Conservation (phyloP, 2,797 vertebrate genomes). For the Adelosebastes latens region DNA sequence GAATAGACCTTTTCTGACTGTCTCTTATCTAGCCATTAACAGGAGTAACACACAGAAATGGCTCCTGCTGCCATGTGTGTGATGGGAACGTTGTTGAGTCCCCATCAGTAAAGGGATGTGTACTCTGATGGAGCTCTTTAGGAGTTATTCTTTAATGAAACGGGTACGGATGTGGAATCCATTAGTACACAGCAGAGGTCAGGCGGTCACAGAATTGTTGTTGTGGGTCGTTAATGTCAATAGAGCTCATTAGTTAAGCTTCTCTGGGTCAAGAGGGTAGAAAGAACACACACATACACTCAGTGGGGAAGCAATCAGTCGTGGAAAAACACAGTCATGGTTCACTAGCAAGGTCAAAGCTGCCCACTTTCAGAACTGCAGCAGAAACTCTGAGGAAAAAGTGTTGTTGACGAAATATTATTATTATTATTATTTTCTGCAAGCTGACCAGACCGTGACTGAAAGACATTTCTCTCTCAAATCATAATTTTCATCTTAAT, state of each 20-base stretch:
- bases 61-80: not conserved
- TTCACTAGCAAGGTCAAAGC: slow-evolving; percentile 46
- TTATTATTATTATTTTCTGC: not conserved
- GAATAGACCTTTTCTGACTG: not conserved
- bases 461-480: not conserved
- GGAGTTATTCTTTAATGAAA: not conserved
- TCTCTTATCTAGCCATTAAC: not conserved
- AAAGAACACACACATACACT: slow-evolving; percentile 4
- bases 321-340: slow-evolving; percentile 24
- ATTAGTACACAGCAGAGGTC: slow-evolving; percentile 13
- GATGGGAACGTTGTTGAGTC: not conserved
- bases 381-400: slow-evolving; percentile 24
- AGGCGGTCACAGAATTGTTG: not conserved
- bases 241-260: slow-evolving; percentile 44
- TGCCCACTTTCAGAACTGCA: slow-evolving; percentile 1
- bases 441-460: not conserved
- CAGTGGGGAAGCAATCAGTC: slow-evolving; percentile 29
- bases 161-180: not conserved
- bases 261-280: slow-evolving; percentile 13
- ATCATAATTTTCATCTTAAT: not conserved
- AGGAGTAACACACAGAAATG: not conserved
- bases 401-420: not conserved
- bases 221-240: slow-evolving; percentile 18
- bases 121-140: not conserved
- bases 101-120: not conserved